Conservation (phyloP, 2,113 vertebrate species). For the Myotis brandtii region DNA sequence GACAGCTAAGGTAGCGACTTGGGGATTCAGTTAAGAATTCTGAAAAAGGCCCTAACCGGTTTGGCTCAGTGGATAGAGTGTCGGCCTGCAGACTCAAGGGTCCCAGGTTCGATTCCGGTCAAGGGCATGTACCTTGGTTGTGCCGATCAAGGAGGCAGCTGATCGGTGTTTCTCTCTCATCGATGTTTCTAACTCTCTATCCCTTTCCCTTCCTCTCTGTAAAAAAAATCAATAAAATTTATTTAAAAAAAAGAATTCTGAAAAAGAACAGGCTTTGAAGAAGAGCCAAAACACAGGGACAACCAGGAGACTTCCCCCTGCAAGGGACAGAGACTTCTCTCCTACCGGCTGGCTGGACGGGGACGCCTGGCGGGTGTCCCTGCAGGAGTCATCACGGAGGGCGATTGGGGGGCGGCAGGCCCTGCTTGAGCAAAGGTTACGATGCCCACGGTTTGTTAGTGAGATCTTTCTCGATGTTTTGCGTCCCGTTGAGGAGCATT, state of each 20-base stretch:
- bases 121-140: too few relatives aligned
- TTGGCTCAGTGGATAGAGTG: too few relatives aligned
- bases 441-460: not conserved
- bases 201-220: too few relatives aligned
- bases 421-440: not conserved
- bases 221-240: too few relatives aligned
- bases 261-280: conserved; percentile 55
- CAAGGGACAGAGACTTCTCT: conserved; percentile 10
- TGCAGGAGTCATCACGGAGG: not conserved
- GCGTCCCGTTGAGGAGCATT: not conserved
- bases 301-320: not conserved
- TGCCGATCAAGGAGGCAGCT: too few relatives aligned
- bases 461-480: not conserved
- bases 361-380: not conserved
- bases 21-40: conserved; percentile 9
- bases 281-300: not conserved
- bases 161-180: too few relatives aligned
- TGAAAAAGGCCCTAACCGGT: not conserved
- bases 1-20: not conserved
- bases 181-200: too few relatives aligned
- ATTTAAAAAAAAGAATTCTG: not conserved
- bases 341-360: not conserved
- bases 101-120: too few relatives aligned
- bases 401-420: not conserved
- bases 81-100: too few relatives aligned